These are phyloP conservation scores for Cepphus grylle DNA, from an alignment of 2,113 vertebrate species.

Conservation along the genomic window DNA sequence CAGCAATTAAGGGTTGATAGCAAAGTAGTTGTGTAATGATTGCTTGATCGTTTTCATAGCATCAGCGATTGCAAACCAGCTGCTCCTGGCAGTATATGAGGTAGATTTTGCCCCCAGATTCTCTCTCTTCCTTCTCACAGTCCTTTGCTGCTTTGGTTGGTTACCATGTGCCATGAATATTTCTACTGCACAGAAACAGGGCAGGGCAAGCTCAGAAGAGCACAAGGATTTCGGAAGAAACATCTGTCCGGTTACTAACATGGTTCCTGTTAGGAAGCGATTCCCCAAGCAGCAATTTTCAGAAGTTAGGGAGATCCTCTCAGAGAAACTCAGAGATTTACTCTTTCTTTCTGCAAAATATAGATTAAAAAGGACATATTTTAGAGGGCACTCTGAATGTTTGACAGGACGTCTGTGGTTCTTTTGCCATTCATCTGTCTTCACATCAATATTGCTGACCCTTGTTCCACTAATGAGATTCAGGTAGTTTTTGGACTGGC, in stretches of 20 bases:
- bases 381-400: background rate
- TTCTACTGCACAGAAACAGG: background rate
- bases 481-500: background rate
- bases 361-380: background rate
- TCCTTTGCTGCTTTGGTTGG: background rate
- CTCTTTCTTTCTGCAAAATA: background rate
- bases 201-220: background rate
- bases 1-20: background rate
- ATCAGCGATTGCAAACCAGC: background rate
- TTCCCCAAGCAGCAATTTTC: background rate
- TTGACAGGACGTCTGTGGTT: background rate
- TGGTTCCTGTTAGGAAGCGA: background rate
- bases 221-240: background rate
- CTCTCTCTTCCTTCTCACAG: background rate
- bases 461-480: background rate
- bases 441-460: background rate
- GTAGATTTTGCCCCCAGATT: background rate
- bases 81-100: background rate
- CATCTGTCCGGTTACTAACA: background rate
- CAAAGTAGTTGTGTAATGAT: background rate
- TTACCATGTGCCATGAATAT: background rate
- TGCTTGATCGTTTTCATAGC: background rate
- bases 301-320: background rate
- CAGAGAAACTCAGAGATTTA: background rate
- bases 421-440: background rate